Base-by-base conservation (phyloP, 1,140 invertebrate genomes). In the Schlechtendalia chinensis region DNA sequence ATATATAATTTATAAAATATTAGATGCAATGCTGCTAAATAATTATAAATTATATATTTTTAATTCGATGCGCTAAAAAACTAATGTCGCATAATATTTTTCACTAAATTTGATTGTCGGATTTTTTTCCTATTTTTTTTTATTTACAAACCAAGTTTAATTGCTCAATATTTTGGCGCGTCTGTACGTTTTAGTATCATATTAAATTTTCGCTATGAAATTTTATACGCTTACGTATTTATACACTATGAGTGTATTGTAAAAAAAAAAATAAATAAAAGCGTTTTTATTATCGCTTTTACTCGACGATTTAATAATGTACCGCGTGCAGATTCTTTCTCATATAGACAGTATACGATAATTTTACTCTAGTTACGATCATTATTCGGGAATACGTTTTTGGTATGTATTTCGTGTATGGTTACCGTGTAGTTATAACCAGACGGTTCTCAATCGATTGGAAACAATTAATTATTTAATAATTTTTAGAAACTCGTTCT, bases 181-280 rank as follows among this genome's bases (percentile, higher is more conserved):
- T 47, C 47, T 22, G 17, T 50, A 16, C 17, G 50, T 69, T 69
- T 50, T 69, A 24, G 16, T 69, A 69, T 69, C 45, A 24, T 69
- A 50, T 69, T 69, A 69, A 69, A 39, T 4, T 39, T 4, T 47
- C 47, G 24, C 16, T 50, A n/a, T 22, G 32, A 19, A 8, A 67
- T 67, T 67, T 39, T 63, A 45, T 45, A 19, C 17, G 24, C 16
- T 16, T 17, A 69, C 63, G 45, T 69, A 69, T 69, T 69, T n/a
- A n/a, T n/a, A n/a, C n/a, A n/a, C n/a, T n/a, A n/a, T n/a, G n/a
- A n/a, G n/a, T n/a, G n/a, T n/a, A n/a, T 50, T 50, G 27, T 50
- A 6, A 69, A 45, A 69, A 69, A 47, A 69, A 69, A 24, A 14
- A 50, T 50, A 50, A 39, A 50, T 24, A 27, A 5, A 17, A 17